These are phyloP conservation scores for Eilema griseolum DNA, from an alignment of 2,888 invertebrate species.

Conservation along the genomic window DNA sequence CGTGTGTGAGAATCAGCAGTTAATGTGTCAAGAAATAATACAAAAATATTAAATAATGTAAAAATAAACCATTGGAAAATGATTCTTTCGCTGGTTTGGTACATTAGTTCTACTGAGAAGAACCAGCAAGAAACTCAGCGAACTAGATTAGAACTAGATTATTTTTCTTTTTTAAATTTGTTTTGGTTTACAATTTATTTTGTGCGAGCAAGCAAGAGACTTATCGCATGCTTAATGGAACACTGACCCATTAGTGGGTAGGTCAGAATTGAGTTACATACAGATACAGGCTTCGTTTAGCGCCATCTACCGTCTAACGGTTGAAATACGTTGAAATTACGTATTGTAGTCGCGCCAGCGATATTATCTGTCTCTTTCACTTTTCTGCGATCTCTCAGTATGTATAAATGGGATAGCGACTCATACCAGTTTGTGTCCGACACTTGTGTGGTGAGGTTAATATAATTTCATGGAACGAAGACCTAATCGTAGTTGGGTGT, in stretches of 20 bases:
- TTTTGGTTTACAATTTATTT: too few relatives aligned
- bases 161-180: too few relatives aligned
- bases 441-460: constrained; percentile 23
- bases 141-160: too few relatives aligned
- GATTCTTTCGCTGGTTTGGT: too few relatives aligned
- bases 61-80: too few relatives aligned
- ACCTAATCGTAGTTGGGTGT: constrained; percentile 27
- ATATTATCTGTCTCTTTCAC: constrained; percentile 31
- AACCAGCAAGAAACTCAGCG: too few relatives aligned
- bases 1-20: too few relatives aligned
- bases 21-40: too few relatives aligned
- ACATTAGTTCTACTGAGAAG: too few relatives aligned
- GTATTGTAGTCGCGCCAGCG: constrained; percentile 12
- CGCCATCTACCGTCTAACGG: constrained; percentile 12
- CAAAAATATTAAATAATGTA: too few relatives aligned
- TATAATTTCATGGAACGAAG: constrained; percentile 27
- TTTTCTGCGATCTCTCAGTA: constrained; percentile 27
- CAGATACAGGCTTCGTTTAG: constrained; percentile 4
- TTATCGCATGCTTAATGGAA: constrained; percentile 19
- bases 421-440: constrained; percentile 29
- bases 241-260: constrained; percentile 12
- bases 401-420: constrained; percentile 28
- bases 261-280: constrained; percentile 14
- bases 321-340: constrained; percentile 20
- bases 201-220: too few relatives aligned